Evolutionary conservation across 2,797 vertebrate species (phyloP).

Genomic region (Tiaroga cobitis): DNA sequence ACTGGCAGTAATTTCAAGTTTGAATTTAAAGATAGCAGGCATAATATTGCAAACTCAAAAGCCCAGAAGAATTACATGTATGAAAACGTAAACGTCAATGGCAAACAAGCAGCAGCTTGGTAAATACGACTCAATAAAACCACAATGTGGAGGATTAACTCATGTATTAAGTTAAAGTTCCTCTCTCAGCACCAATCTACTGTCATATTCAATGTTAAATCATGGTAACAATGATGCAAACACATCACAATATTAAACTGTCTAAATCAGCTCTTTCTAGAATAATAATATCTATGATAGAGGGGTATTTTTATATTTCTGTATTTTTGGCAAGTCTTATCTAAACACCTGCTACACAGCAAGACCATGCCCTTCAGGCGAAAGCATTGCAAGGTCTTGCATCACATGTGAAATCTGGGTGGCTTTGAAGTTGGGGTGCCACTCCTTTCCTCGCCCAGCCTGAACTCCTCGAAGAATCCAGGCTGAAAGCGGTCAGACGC

Average conservation of each 20-base stretch:
- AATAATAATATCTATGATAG: slow-evolving; percentile 44
- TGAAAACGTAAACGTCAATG: not conserved
- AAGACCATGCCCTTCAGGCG: slow-evolving; percentile 28
- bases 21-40: slow-evolving; percentile 9
- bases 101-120: not conserved
- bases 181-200: slow-evolving; percentile 38
- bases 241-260: slow-evolving; percentile 51
- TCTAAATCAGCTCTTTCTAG: slow-evolving; percentile 49
- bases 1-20: not conserved
- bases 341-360: slow-evolving; percentile 56
- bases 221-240: slow-evolving; percentile 47
- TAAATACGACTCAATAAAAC: not conserved
- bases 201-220: slow-evolving; percentile 41
- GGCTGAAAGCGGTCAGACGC: slow-evolving; percentile 38
- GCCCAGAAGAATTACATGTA: not conserved
- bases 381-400: slow-evolving; percentile 54
- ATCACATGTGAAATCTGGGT: slow-evolving; percentile 52
- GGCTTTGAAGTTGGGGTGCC: slow-evolving; percentile 50
- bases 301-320: slow-evolving; percentile 47
- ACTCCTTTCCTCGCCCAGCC: slow-evolving; percentile 42
- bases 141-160: slow-evolving; percentile 27
- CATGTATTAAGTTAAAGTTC: slow-evolving; percentile 7
- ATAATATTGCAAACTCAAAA: slow-evolving; percentile 6
- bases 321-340: slow-evolving; percentile 54
- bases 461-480: slow-evolving; percentile 38